These are phyloP conservation scores for Phodopus roborovskii DNA, from an alignment of 2,113 vertebrate species.

Conservation along the genomic window DNA sequence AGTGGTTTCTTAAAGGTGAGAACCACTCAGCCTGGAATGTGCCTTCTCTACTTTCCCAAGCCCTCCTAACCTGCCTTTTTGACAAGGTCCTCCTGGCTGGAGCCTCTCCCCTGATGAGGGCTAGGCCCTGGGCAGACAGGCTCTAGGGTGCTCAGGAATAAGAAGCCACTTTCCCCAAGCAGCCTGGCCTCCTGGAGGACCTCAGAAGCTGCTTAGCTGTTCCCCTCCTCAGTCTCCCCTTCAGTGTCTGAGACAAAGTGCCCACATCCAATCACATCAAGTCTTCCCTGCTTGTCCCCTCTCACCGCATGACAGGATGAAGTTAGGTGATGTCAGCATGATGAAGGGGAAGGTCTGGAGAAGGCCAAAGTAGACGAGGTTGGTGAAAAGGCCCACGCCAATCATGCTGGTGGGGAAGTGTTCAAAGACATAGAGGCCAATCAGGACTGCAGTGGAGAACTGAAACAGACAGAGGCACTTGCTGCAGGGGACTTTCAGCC, in stretches of 20 bases:
- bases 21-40: not conserved
- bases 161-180: not conserved
- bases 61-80: not conserved
- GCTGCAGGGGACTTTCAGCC: not conserved
- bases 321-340: conserved; percentile 96
- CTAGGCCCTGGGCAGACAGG: not conserved
- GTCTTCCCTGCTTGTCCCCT: conserved; percentile 14
- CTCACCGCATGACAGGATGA: conserved; percentile 97
- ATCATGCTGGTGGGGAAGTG: conserved; percentile 93
- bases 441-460: conserved; percentile 95
- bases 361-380: conserved; percentile 96
- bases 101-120: not conserved
- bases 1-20: not conserved
- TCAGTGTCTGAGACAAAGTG: not conserved
- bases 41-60: not conserved
- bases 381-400: conserved; percentile 95
- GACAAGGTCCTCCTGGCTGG: not conserved
- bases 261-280: not conserved
- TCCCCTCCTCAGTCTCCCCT: not conserved
- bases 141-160: not conserved
- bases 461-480: conserved; percentile 74
- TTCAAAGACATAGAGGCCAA: conserved; percentile 94
- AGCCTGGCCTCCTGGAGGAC: not conserved
- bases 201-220: not conserved
- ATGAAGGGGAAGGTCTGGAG: conserved; percentile 98